Percentiles rank a stretch among this genome's conserved stretches.
Conservation (phyloP, 30 jellyfish, hydroid and myxozoan species). For the Hydractinia echinata region DNA sequence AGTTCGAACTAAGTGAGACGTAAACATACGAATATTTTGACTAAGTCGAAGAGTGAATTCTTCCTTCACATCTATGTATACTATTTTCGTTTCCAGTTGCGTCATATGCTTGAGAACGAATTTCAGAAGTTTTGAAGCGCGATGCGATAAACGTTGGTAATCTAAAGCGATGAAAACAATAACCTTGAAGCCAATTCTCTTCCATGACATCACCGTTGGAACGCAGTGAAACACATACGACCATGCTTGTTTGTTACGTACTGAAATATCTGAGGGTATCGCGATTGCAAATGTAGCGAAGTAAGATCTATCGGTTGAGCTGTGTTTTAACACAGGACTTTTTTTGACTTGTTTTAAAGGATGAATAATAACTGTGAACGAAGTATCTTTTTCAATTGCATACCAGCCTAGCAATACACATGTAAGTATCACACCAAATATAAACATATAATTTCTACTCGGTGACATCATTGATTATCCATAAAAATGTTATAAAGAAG, state of each 20-base stretch:
- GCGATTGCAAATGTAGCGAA: background rate
- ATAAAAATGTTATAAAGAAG: no score
- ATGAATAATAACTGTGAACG: no score
- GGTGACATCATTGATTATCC: no score
- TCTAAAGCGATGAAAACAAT: background rate
- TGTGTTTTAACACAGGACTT: no score
- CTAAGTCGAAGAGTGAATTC: background rate
- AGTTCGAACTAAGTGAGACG: background rate
- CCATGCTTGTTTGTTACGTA: background rate
- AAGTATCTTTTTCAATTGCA: no score
- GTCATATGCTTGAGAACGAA: background rate
- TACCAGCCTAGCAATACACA: no score
- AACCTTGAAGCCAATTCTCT: background rate
- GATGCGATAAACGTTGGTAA: background rate
- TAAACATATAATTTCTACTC: no score
- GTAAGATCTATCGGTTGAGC: background rate
- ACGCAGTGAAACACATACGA: constrained; percentile 11
- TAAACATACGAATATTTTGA: background rate
- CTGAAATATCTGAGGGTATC: background rate
- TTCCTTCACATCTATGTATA: background rate
- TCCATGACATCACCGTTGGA: background rate
- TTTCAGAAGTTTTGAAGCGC: background rate
- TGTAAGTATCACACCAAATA: no score
- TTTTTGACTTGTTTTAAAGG: no score
- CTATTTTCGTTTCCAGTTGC: background rate